phyloP scores from a whole-genome alignment of 2,888 invertebrate species.

The Trissolcus brochymenae region DNA sequence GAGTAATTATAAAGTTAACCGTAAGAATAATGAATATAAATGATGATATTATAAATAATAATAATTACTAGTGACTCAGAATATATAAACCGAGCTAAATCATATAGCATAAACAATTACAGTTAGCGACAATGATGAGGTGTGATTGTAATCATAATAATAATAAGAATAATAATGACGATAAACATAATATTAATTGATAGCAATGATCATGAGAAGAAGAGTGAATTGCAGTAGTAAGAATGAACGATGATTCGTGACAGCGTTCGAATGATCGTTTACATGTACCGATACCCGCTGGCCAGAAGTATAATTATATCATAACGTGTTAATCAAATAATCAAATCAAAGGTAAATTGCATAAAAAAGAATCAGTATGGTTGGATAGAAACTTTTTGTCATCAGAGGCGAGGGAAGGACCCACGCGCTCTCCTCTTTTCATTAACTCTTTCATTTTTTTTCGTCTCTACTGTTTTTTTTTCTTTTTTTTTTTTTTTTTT shows the following conservation, averaged over 20 bases:
- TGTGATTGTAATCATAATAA: slow-evolving; percentile 41
- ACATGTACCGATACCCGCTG: slow-evolving; percentile 47
- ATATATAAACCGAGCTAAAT: slow-evolving; percentile 52
- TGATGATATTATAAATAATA: slow-evolving; percentile 47
- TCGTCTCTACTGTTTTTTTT: slow-evolving; percentile 6
- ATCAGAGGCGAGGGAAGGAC: slow-evolving; percentile 59
- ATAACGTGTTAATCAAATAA: slow-evolving; percentile 56
- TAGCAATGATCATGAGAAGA: slow-evolving; percentile 56
- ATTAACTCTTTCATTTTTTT: slow-evolving; percentile 1
- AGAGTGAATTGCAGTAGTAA: slow-evolving; percentile 50
- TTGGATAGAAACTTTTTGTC: slow-evolving; percentile 47
- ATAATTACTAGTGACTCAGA: slow-evolving; percentile 52
- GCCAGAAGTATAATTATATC: slow-evolving; percentile 52
- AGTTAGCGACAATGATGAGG: slow-evolving; percentile 57
- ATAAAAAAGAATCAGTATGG: slow-evolving; percentile 60
- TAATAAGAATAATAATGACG: slow-evolving; percentile 35
- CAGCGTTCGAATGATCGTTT: slow-evolving; percentile 26
- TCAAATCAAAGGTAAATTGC: slow-evolving; percentile 65
- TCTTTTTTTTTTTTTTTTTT: slow-evolving; percentile 10
- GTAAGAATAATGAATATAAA: slow-evolving; percentile 53
- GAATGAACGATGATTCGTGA: slow-evolving; percentile 39
- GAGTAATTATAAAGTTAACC: slow-evolving; percentile 56
- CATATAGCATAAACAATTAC: slow-evolving; percentile 44
- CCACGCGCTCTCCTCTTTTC: slow-evolving; percentile 42
- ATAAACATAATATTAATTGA: slow-evolving; percentile 46